Percentiles rank a stretch among this genome's conserved stretches.
These are phyloP conservation scores for Folsomia candida DNA, from an alignment of 2,888 invertebrate species.

Conservation along the genomic window DNA sequence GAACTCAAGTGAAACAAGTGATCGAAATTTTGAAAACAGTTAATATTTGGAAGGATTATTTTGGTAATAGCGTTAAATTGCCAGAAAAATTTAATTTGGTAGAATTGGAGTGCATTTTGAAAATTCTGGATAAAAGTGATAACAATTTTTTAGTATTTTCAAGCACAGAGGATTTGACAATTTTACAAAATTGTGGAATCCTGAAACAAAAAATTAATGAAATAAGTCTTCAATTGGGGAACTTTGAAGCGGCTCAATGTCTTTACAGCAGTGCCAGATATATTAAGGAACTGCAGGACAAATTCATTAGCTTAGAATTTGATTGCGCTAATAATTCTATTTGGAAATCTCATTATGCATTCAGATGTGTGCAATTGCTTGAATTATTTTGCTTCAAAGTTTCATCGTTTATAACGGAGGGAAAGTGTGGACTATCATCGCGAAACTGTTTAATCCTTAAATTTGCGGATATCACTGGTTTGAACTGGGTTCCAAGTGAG, in stretches of 20 bases:
- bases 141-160: background rate
- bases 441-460: background rate
- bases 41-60: background rate
- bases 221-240: background rate
- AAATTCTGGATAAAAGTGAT: background rate
- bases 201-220: background rate
- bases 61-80: background rate
- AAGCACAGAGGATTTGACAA: background rate
- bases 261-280: background rate
- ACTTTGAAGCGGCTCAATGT: background rate
- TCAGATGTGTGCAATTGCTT: background rate
- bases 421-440: background rate
- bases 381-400: background rate
- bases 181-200: background rate
- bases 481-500: too few species aligned
- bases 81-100: background rate
- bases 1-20: background rate
- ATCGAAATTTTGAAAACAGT: background rate
- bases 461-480: too few species aligned
- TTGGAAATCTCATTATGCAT: background rate
- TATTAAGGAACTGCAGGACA: background rate
- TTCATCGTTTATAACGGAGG: background rate
- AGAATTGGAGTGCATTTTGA: background rate
- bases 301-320: background rate
- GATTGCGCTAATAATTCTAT: background rate